These are phyloP conservation scores for Oscheius sp. DNA, from an alignment of 2,888 invertebrate species.

Conservation along the genomic window DNA sequence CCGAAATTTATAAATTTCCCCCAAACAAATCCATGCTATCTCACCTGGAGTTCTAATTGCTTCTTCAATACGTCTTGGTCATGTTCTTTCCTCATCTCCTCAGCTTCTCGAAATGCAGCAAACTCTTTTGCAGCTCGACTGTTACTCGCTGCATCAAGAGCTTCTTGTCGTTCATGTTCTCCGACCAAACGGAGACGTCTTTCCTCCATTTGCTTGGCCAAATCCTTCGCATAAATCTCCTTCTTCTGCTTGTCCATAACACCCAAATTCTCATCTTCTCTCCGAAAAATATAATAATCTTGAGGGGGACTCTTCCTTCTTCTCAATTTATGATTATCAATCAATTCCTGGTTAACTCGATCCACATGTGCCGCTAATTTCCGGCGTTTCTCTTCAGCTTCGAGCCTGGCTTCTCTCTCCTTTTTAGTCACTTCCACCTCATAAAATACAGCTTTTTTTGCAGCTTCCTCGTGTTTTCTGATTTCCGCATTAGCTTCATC, in stretches of 20 bases:
- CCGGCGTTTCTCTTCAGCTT: conserved; percentile 32
- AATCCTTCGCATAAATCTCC: conserved; percentile 39
- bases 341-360: conserved; percentile 51
- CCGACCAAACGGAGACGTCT: conserved; percentile 38
- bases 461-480: conserved; percentile 41
- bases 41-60: conserved; percentile 47
- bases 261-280: conserved; percentile 33
- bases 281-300: conserved; percentile 51
- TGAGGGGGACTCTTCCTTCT: conserved; percentile 40
- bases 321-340: conserved; percentile 38
- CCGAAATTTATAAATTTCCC: conserved; percentile 32
- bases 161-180: conserved; percentile 44
- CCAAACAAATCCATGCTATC: background rate
- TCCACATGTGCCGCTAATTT: conserved; percentile 50
- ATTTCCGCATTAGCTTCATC: conserved; percentile 28
- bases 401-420: conserved; percentile 30
- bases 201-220: conserved; percentile 49
- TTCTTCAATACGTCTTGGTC: conserved; percentile 44
- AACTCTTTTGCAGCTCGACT: conserved; percentile 49
- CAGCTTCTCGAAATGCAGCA: conserved; percentile 42
- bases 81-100: conserved; percentile 36
- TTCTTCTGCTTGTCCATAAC: conserved; percentile 30
- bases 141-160: conserved; percentile 50
- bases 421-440: conserved; percentile 36
- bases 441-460: conserved; percentile 38